A percentile compares a stretch with the other conserved stretches of the same genome.
These are phyloP conservation scores for Dryocosmus kuriphilus DNA, from an alignment of 2,888 invertebrate species.

Conservation along the genomic window DNA sequence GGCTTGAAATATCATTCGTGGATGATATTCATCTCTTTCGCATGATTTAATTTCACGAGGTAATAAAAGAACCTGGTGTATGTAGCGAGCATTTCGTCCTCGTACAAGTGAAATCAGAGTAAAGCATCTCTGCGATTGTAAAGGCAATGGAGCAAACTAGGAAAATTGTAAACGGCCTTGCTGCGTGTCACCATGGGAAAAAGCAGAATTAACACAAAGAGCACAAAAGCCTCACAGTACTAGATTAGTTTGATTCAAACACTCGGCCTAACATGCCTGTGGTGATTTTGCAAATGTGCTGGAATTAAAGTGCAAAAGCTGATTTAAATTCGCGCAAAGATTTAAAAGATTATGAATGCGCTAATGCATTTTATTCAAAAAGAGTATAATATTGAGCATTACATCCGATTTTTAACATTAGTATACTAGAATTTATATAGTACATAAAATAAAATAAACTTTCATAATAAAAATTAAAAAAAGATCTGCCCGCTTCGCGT, in stretches of 20 bases:
- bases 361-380: neutral
- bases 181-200: neutral
- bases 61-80: neutral
- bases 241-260: slow-evolving; percentile 3
- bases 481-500: too few species aligned
- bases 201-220: slow-evolving; percentile 1
- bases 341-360: neutral
- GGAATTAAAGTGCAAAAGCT: neutral
- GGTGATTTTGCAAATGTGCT: neutral
- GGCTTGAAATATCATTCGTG: neutral
- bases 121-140: neutral
- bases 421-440: too few species aligned
- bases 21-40: slow-evolving; percentile 2
- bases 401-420: neutral
- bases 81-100: neutral
- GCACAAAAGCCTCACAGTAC: neutral
- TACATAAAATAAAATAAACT: too few species aligned
- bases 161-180: slow-evolving; percentile 14
- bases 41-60: neutral
- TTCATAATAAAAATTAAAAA: too few species aligned
- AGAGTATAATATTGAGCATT: neutral
- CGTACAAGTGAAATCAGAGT: neutral
- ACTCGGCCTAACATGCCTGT: neutral
- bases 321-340: neutral
- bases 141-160: slow-evolving; percentile 4